Evolutionary conservation across 2,797 vertebrate genomes (phyloP).

Genomic region (Eremophila alpestris): DNA sequence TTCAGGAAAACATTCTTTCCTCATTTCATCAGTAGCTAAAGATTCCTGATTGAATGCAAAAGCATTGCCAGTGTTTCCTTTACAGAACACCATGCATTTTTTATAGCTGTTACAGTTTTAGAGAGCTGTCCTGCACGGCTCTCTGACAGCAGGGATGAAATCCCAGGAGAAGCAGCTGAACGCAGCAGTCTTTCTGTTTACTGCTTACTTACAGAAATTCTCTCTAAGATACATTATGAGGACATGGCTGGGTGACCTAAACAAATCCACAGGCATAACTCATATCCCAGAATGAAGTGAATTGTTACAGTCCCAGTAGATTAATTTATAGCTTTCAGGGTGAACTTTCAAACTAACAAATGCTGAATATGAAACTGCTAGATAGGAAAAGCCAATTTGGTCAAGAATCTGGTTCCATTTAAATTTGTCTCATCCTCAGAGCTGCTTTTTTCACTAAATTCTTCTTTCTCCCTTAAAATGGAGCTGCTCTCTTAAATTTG

Average conservation of each 20-base stretch:
- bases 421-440: not conserved
- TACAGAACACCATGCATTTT: not conserved
- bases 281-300: conserved; percentile 36
- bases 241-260: conserved; percentile 35
- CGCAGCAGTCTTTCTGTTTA: not conserved
- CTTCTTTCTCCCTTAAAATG: conserved; percentile 52
- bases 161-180: conserved; percentile 16
- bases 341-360: conserved; percentile 43
- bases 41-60: not conserved
- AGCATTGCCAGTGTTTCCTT: not conserved
- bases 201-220: conserved; percentile 13
- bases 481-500: conserved; percentile 18
- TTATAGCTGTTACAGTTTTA: conserved; percentile 14
- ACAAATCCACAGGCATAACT: conserved; percentile 56
- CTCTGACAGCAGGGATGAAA: conserved; percentile 22
- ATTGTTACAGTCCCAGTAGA: conserved; percentile 32
- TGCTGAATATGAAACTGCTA: conserved; percentile 3
- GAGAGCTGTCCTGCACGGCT: not conserved
- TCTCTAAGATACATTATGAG: conserved; percentile 43
- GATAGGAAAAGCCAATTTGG: not conserved
- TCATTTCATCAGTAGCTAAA: not conserved
- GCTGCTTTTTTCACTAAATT: not conserved
- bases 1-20: not conserved
- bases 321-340: conserved; percentile 49
- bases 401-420: conserved; percentile 3